Base-by-base conservation (phyloP, 1,140 invertebrate species). In the Bilobella aurantiaca region DNA sequence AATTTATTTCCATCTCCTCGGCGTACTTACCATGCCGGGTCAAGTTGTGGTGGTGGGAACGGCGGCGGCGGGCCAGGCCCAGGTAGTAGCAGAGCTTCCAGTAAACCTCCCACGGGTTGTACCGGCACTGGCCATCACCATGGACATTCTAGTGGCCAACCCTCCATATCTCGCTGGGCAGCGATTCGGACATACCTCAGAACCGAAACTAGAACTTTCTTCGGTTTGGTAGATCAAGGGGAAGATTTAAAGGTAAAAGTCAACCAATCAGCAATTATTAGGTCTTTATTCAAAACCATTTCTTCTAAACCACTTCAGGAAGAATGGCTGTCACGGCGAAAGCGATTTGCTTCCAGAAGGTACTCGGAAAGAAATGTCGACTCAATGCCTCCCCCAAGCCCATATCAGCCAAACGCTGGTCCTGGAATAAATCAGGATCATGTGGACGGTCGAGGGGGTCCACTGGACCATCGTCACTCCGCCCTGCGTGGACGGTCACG, bases 361-460 rank as follows among this genome's bases (percentile, higher is more conserved):
- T 72, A 72, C 57, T 72, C 71, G 28, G 71, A 72, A 37, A 57
- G 68, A 31, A 72, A 72, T 66, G 68, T 69, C 1, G 70, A 72
- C 60, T 69, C 68, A 5, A 72, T 72, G 70, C 70, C 70, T 16
- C 70, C 70, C 16, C 70, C 70, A 29, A 72, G 68, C 58, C 70
- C 67, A 46, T 71, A 71, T 65, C 67, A 65, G 46, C 63, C 63
- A 0, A 29, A 63, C 0, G 58, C 47, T 29, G 59, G 46, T 21
- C 31, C 47, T 53, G 63, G 66, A 21, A 1, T 46, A 23, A 49
- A 31, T 16, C 63, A 67, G 21, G 68, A 69, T 32, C 68, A 70
- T 21, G 25, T 57, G 18, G 71, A 70, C 31, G 60, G 62, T 23
- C 46, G 46, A 23, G 21, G 68, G n/a, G n/a, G n/a, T n/a, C n/a